Conservation (phyloP, 2,113 vertebrate species). For the Dicentrarchus labrax region DNA sequence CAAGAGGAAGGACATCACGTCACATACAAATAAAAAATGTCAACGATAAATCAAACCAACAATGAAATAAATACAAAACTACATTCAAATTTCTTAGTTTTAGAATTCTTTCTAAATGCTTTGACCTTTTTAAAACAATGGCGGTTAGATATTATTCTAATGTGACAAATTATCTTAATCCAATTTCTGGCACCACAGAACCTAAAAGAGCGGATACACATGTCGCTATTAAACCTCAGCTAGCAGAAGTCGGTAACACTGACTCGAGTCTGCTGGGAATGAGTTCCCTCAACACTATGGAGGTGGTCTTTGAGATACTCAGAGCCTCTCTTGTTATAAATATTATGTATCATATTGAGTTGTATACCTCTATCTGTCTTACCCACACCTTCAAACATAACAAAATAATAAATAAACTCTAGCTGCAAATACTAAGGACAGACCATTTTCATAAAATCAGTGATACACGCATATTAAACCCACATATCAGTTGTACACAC, state of each 20-base stretch:
- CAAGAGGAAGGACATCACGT: not conserved
- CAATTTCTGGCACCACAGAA: not conserved
- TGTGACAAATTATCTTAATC: not conserved
- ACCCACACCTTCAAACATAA: not conserved
- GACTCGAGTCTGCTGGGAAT: not conserved
- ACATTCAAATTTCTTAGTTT: not conserved
- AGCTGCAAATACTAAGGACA: constrained; percentile 17
- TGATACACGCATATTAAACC: constrained; percentile 45
- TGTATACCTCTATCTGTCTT: not conserved
- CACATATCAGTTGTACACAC: constrained; percentile 52
- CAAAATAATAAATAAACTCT: not conserved
- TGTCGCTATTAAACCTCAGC: not conserved
- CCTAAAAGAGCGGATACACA: not conserved
- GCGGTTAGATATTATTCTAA: not conserved
- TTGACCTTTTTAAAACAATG: not conserved
- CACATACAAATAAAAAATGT: not conserved
- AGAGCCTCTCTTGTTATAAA: not conserved
- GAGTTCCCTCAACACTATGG: not conserved
- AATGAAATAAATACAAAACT: not conserved
- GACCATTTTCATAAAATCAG: constrained; percentile 43
- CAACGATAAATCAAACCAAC: too few species aligned
- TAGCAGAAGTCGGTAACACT: not conserved
- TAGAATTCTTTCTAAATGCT: not conserved
- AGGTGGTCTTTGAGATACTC: not conserved
- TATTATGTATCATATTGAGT: not conserved